These are phyloP conservation scores for Ahaetulla prasina DNA, from an alignment of 2,113 vertebrate genomes.

Conservation along the genomic window DNA sequence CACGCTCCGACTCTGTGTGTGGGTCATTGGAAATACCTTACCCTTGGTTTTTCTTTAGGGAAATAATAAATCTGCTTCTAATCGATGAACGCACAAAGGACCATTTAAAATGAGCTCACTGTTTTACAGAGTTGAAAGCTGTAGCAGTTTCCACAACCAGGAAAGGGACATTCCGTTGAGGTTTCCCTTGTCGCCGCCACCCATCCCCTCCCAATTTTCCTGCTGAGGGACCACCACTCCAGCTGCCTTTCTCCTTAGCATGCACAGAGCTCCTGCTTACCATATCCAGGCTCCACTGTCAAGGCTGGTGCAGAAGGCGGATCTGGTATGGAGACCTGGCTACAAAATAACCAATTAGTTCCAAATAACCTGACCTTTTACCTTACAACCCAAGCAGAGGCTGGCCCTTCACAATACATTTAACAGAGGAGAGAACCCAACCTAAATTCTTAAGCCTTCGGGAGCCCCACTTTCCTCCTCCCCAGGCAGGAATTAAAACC, in stretches of 20 bases:
- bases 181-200: background rate
- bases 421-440: background rate
- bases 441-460: background rate
- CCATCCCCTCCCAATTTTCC: fast-evolving
- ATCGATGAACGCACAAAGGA: background rate
- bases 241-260: background rate
- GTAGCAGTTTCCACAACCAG: background rate
- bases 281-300: conserved; percentile 54
- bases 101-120: background rate
- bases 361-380: fast-evolving
- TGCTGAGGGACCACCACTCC: background rate
- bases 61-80: background rate
- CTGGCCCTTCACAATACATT: background rate
- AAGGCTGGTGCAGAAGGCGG: conserved; percentile 22
- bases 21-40: background rate
- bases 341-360: conserved; percentile 58
- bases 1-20: background rate
- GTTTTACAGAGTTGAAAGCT: background rate
- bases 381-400: background rate
- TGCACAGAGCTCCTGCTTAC: conserved; percentile 35
- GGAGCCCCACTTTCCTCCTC: background rate
- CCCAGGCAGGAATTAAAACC: background rate
- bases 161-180: background rate
- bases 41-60: background rate
- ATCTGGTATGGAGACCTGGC: conserved; percentile 61